Percentiles rank a stretch among this genome's conserved stretches.
These are phyloP conservation scores for Drosophila peninsularis DNA, from an alignment of 2,888 invertebrate species.

Conservation along the genomic window DNA sequence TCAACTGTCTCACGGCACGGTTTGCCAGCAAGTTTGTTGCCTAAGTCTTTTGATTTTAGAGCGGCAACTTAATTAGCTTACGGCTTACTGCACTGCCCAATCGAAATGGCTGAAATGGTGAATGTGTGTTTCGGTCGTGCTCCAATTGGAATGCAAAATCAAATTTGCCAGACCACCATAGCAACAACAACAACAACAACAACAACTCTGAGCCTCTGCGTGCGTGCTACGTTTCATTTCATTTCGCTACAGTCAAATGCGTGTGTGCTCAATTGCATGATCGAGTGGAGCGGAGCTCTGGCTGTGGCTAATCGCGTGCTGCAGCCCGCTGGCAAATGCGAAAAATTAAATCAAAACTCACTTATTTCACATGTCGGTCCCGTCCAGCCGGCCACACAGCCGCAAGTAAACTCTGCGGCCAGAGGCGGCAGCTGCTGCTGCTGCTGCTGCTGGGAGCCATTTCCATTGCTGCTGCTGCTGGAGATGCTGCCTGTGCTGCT, in stretches of 20 bases:
- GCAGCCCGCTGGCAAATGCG: constrained; percentile 58
- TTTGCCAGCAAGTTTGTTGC: constrained; percentile 49
- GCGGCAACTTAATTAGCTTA: constrained; percentile 71
- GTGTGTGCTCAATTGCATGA: constrained; percentile 80
- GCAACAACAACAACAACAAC: constrained; percentile 38
- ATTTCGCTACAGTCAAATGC: constrained; percentile 79
- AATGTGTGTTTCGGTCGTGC: constrained; percentile 72
- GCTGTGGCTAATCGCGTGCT: constrained; percentile 77
- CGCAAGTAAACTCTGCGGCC: constrained; percentile 89
- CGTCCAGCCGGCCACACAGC: constrained; percentile 93
- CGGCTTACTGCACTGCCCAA: constrained; percentile 58
- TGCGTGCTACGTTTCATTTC: constrained; percentile 81
- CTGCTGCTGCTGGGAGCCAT: constrained; percentile 25
- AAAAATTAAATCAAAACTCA: constrained; percentile 85
- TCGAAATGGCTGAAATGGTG: constrained; percentile 50
- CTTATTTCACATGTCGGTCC: constrained; percentile 91
- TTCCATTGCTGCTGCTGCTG: constrained; percentile 34
- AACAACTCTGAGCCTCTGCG: constrained; percentile 36
- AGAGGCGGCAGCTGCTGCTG: constrained; percentile 74
- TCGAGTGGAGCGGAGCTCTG: constrained; percentile 51
- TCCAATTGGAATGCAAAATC: constrained; percentile 78
- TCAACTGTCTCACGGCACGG: neutral
- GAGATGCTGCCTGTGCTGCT: constrained; percentile 23
- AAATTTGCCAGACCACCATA: constrained; percentile 70
- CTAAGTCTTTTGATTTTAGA: constrained; percentile 54